A percentile compares a stretch with the other conserved stretches of the same genome.
These are phyloP conservation scores for Megalurothrips usitatus DNA, from an alignment of 2,888 invertebrate genomes.

Conservation along the genomic window DNA sequence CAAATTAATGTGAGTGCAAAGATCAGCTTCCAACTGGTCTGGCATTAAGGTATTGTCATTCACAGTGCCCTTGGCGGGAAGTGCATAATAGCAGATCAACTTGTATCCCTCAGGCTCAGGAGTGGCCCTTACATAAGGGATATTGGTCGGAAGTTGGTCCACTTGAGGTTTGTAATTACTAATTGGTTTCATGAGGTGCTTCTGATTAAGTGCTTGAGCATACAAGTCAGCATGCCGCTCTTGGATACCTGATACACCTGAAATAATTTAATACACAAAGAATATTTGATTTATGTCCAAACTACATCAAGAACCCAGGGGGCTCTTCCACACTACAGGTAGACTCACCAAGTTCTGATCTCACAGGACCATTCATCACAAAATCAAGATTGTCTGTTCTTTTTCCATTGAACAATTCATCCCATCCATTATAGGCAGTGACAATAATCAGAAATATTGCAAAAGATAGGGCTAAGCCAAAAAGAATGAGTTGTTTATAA, in stretches of 20 bases:
- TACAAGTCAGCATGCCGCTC: not conserved
- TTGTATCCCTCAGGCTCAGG: constrained; percentile 36
- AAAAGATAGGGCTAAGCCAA: not conserved
- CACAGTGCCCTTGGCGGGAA: constrained; percentile 48
- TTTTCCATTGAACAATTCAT: not conserved
- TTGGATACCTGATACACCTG: not conserved
- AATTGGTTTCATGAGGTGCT: not conserved
- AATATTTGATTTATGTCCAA: not conserved
- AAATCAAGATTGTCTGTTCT: constrained; percentile 36
- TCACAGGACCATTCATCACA: constrained; percentile 36
- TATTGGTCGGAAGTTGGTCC: not conserved
- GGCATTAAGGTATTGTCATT: constrained; percentile 49
- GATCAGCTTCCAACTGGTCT: constrained; percentile 58
- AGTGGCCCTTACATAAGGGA: not conserved
- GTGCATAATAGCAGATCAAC: constrained; percentile 67
- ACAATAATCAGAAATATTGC: not conserved
- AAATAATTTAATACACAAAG: not conserved
- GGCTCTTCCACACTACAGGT: not conserved
- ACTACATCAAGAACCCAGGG: not conserved
- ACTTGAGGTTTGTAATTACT: not conserved
- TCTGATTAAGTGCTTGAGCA: not conserved
- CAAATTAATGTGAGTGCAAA: constrained; percentile 80
- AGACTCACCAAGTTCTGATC: not conserved
- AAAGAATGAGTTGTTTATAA: not conserved
- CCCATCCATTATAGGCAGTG: constrained; percentile 9